Base-by-base conservation (phyloP, 2,888 invertebrate species). In the Acanthococcus lagerstroemiae region DNA sequence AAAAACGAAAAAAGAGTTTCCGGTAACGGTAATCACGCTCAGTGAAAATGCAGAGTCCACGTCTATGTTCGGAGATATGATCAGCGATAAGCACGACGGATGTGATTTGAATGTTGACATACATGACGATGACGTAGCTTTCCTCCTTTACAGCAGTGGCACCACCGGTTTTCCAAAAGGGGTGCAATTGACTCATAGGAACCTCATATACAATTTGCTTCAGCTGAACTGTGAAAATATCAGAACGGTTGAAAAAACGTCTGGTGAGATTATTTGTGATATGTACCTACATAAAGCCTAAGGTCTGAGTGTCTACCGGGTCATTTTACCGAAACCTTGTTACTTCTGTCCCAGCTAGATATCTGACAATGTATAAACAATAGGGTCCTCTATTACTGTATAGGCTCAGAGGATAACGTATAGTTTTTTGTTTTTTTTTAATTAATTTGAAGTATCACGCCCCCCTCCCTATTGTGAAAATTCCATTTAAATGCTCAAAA, bases 91-190 rank as follows among this genome's bases (percentile, higher is more conserved):
- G 17, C 25, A 21, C 26, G 50, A 58, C 60, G 7, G 24, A 54
- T 78, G 79, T 67, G 73, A 75, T 54, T 71, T 79, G 30, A 71
- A 83, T 52, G 78, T 78, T 67, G 76, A 77, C 68, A 76, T 75
- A 57, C 75, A 74, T 57, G 74, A 79, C 2, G 80, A 85, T n/a
- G 87, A 88, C 70, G 74, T 84, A 3, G 82, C 82, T 0, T 76
- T 87, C 30, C 77, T 92, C 72, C 90, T 90, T 0, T 92, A 87
- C 75, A 90, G 90, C 2, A 90, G 90, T 74, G 89, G 89, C 1
- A 92, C 92, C 0, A 92, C 90, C 0, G 92, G 93, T 0, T 69
- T 86, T 60, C 85, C 88, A 0, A 89, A 89, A 77, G 88, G 87
- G 3, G 87, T 88, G 0, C 80, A 83, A 72, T 77, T 88, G 1